Evolutionary conservation across 37 sponge, comb jelly and placozoan genomes (phyloP).

Genomic region (Spongilla lacustris): DNA sequence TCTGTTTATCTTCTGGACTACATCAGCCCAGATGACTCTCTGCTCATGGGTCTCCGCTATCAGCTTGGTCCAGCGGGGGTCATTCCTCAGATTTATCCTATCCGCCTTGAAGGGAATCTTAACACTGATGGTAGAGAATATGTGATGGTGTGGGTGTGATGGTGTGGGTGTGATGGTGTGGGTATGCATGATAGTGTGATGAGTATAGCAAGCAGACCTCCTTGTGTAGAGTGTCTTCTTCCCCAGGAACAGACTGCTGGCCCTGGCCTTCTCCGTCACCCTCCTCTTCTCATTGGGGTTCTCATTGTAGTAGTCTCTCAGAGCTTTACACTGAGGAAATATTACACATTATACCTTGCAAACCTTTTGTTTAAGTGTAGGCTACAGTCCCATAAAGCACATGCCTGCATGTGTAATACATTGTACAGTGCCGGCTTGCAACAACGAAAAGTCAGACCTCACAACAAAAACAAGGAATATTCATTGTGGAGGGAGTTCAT

Average conservation of each 20-base stretch:
- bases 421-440: no score
- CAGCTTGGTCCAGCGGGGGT: constrained; percentile 70
- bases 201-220: constrained; percentile 45
- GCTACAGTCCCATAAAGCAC: no score
- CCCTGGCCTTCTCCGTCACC: constrained; percentile 75
- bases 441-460: no score
- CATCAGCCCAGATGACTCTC: constrained; percentile 85
- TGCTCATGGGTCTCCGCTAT: constrained; percentile 64
- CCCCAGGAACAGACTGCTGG: constrained; percentile 74
- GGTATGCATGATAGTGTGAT: background rate
- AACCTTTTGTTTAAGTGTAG: no score
- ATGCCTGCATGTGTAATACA: no score
- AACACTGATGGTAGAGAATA: constrained; percentile 52
- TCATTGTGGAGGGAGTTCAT: no score
- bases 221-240: constrained; percentile 72
- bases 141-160: background rate
- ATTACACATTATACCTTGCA: no score
- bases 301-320: constrained; percentile 54
- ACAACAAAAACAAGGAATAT: no score
- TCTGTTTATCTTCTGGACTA: constrained; percentile 79
- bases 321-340: constrained; percentile 49
- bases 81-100: constrained; percentile 46
- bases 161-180: background rate
- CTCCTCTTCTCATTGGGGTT: constrained; percentile 56
- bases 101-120: constrained; percentile 75